Evolutionary conservation across 2,113 vertebrate genomes (phyloP).

Genomic region (Notarius lentiginosus): DNA sequence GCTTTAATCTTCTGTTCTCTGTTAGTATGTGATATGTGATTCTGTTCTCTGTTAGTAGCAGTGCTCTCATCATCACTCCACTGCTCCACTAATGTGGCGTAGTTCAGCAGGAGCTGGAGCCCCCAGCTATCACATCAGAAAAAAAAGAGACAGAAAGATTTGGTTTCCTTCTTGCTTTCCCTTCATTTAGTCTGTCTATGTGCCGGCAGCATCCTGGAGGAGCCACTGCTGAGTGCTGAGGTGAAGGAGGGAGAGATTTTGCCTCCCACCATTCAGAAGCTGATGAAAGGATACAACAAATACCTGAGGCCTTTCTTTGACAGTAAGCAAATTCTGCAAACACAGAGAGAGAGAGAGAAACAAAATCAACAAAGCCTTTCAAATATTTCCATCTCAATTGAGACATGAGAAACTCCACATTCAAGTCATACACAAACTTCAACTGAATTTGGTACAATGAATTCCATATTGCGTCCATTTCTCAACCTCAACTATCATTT

Average conservation of each 20-base stretch:
- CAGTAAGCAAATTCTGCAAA: slow-evolving; percentile 71
- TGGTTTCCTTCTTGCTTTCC: slow-evolving; percentile 6
- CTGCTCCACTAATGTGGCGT: slow-evolving; percentile 1
- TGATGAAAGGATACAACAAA: slow-evolving; percentile 93
- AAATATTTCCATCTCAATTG: background rate
- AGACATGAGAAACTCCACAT: background rate
- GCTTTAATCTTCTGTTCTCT: slow-evolving; percentile 21
- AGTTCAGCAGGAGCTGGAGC: slow-evolving; percentile 33
- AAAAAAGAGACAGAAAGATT: background rate
- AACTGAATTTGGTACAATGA: background rate
- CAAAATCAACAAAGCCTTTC: background rate
- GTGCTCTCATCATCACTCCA: slow-evolving; percentile 22
- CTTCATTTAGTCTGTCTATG: slow-evolving; percentile 6
- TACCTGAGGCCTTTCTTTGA: slow-evolving; percentile 91
- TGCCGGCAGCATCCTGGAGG: slow-evolving; percentile 71
- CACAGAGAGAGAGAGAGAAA: background rate
- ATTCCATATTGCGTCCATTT: background rate
- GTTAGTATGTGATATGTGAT: slow-evolving; percentile 18
- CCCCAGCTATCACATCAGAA: slow-evolving; percentile 15
- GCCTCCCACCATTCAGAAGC: slow-evolving; percentile 85
- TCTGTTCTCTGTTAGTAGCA: slow-evolving; percentile 23
- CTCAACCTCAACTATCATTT: background rate
- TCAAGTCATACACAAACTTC: background rate
- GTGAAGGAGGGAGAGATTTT: slow-evolving; percentile 74
- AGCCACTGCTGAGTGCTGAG: slow-evolving; percentile 73